Evolutionary conservation across 2,113 vertebrate species (phyloP), one percentile per base, ranked within the genome.

Genomic region (Apeltes quadracus): DNA sequence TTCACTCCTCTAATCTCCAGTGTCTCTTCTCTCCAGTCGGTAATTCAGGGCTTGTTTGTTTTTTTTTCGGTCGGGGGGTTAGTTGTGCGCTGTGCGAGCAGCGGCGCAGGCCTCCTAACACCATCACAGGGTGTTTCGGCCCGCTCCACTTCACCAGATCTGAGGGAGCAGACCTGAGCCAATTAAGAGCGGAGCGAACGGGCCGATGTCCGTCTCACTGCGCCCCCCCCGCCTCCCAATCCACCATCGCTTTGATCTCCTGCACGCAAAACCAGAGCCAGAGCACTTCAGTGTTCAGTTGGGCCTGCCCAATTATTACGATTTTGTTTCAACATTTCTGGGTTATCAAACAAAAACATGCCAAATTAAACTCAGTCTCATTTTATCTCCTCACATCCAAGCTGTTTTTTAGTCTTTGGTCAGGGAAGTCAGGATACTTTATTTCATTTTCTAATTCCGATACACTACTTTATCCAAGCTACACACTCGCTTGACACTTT

Each of bases 61-160:
- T 3, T 34, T 34, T 32, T 87, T 84, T 81, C 18, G 53, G 39
- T 63, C 5, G 61, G 66, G 64, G 59, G 79, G 67, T 71, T 62
- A 62, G 68, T 56, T 44, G 53, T 62, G 71, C 32, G 69, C 76
- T 83, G 83, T 68, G 58, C 32, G 27, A 70, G 77, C 77, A 76
- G 75, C 20, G 3, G 69, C 6, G 15, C 81, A 74, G 82, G 72
- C 84, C 83, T 83, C 75, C 86, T 84, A 87, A 91, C 89, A 88
- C 90, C 86, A 89, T 92, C 88, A 82, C 78, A 85, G 85, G 88
- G 79, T 73, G 84, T 88, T 87, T 90, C 13, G 46, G 69, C 69
- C 85, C 79, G 88, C 88, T 92, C 81, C 87, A 89, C 86, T 89
- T 88, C 90, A 91, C 88, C 77, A 79, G 84, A 91, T 92, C 90